Evolutionary conservation across 2,888 invertebrate species (phyloP).

Genomic region (Clunio marinus): DNA sequence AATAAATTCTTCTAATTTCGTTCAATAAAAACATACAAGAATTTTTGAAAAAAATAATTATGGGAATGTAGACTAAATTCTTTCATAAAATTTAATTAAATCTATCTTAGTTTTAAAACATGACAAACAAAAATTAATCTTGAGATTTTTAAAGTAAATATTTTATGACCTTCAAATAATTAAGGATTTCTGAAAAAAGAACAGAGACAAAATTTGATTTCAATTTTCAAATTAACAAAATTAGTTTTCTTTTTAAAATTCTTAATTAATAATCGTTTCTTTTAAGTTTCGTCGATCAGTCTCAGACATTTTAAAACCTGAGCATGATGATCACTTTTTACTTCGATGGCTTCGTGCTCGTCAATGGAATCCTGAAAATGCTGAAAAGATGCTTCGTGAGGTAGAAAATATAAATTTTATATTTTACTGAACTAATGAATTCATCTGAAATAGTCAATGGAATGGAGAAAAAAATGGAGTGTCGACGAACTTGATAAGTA

Average conservation of each 20-base stretch:
- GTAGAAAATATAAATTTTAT: conserved; percentile 56
- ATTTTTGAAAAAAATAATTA: too few species aligned
- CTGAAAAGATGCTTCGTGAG: conserved; percentile 86
- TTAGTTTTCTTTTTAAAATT: not conserved
- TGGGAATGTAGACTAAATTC: too few species aligned
- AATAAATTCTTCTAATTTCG: too few species aligned
- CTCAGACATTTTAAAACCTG: conserved; percentile 61
- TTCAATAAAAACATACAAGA: too few species aligned
- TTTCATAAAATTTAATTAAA: too few species aligned
- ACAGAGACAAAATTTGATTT: not conserved
- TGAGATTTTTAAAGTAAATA: too few species aligned
- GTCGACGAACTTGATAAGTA: conserved; percentile 65
- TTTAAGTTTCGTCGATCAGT: conserved; percentile 73
- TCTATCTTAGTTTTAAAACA: too few species aligned
- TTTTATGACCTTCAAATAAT: too few species aligned
- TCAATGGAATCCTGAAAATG: conserved; percentile 79
- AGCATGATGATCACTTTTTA: conserved; percentile 74
- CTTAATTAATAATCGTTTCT: not conserved
- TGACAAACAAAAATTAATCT: too few species aligned
- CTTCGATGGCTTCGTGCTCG: conserved; percentile 80
- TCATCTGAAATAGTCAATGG: conserved; percentile 56
- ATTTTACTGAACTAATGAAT: conserved; percentile 30
- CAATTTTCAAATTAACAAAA: not conserved
- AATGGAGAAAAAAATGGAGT: conserved; percentile 72
- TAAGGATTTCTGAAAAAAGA: not conserved